These are phyloP conservation scores for Dermochelys coriacea DNA, from an alignment of 2,797 vertebrate species.

Conservation along the genomic window DNA sequence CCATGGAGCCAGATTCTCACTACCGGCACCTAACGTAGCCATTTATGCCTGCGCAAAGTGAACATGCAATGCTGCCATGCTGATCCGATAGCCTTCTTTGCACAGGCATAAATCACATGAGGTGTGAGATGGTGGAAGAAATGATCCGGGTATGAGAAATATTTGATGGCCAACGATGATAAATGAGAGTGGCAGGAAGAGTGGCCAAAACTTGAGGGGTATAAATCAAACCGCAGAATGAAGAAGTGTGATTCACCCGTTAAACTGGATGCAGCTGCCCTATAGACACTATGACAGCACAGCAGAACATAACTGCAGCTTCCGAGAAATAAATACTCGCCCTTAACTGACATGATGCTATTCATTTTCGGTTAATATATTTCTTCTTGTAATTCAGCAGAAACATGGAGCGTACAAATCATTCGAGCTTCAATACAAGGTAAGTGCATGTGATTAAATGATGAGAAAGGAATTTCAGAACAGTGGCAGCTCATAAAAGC, in stretches of 20 bases:
- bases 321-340: constrained; percentile 70
- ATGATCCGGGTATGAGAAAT: constrained; percentile 36
- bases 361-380: constrained; percentile 69
- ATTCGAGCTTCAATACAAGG: constrained; percentile 61
- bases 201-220: constrained; percentile 44
- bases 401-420: constrained; percentile 51
- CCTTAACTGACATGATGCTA: constrained; percentile 54
- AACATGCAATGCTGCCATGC: constrained; percentile 1
- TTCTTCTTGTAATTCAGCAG: constrained; percentile 70
- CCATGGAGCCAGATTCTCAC: neutral
- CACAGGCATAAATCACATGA: constrained; percentile 2
- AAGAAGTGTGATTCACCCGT: constrained; percentile 66
- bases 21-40: fast-evolving
- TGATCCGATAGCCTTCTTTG: neutral
- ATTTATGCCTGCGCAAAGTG: neutral
- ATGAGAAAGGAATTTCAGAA: constrained; percentile 1
- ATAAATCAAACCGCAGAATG: constrained; percentile 60
- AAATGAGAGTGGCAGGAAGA: constrained; percentile 56
- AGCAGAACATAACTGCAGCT: constrained; percentile 69
- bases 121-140: constrained; percentile 12
- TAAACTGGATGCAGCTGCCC: constrained; percentile 45
- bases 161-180: constrained; percentile 30
- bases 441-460: constrained; percentile 60
- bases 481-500: neutral
- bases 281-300: constrained; percentile 67